phyloP scores from a whole-genome alignment of 2,113 vertebrate genomes.

The Semnornis frantzii region DNA sequence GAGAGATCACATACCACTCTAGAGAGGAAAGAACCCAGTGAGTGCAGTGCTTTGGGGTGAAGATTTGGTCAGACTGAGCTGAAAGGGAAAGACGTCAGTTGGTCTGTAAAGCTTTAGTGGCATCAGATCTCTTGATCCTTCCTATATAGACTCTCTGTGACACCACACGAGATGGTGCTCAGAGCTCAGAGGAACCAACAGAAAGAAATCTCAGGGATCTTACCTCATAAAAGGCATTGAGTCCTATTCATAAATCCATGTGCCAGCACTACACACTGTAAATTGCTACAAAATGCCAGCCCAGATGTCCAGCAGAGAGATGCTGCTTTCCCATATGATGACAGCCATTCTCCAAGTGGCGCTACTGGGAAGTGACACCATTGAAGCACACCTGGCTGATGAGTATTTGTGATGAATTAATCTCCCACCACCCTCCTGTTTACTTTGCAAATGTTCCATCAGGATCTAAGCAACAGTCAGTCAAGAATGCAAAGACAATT shows the following conservation, averaged over 20 bases:
- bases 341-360: neutral
- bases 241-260: neutral
- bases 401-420: neutral
- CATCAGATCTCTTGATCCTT: neutral
- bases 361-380: neutral
- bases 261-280: neutral
- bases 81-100: neutral
- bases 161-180: neutral
- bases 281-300: neutral
- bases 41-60: neutral
- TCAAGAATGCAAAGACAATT: neutral
- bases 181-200: neutral
- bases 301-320: neutral
- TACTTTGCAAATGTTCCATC: neutral
- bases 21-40: neutral
- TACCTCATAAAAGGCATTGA: neutral
- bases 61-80: neutral
- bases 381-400: conserved; percentile 1
- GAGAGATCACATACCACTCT: neutral
- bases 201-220: neutral
- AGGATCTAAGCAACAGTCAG: conserved; percentile 16
- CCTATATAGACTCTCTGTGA: neutral
- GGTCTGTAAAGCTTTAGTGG: neutral
- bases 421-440: neutral
- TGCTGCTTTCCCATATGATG: fast-evolving